A percentile compares a stretch with the other conserved stretches of the same genome.
Evolutionary conservation across 2,888 invertebrate genomes (phyloP).

Genomic region (Cephus runcator): DNA sequence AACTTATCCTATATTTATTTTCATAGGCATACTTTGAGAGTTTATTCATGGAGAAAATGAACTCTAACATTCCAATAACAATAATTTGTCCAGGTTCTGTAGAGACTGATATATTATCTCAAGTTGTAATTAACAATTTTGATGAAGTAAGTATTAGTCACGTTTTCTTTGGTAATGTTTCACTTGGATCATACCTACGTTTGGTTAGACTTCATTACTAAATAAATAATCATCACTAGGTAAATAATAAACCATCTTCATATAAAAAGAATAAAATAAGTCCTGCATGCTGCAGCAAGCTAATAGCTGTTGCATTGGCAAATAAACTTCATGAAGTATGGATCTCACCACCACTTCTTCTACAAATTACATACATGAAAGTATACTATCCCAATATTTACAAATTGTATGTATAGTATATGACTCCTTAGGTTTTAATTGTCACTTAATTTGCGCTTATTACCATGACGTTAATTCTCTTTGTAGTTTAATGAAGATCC

Average conservation of each 20-base stretch:
- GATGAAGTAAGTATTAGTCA: conserved; percentile 67
- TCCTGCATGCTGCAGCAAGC: conserved; percentile 69
- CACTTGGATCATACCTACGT: background rate
- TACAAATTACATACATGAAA: conserved; percentile 46
- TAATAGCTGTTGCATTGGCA: conserved; percentile 71
- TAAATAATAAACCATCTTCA: conserved; percentile 61
- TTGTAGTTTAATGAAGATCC: conserved; percentile 33
- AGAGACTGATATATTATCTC: conserved; percentile 75
- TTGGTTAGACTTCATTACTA: conserved; percentile 23
- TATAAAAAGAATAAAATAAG: conserved; percentile 68
- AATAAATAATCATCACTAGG: conserved; percentile 38
- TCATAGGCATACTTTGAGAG: conserved; percentile 78
- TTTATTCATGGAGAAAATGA: conserved; percentile 72
- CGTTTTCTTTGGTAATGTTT: conserved; percentile 15
- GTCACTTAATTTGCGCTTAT: background rate
- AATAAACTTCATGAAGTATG: conserved; percentile 75
- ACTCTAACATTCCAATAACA: conserved; percentile 73
- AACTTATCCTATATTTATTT: conserved; percentile 16
- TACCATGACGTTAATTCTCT: background rate
- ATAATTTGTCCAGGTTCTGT: conserved; percentile 83
- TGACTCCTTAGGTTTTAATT: background rate
- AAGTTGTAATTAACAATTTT: conserved; percentile 74
- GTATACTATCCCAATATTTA: conserved; percentile 48
- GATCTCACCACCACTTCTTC: conserved; percentile 67
- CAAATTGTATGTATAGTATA: background rate